Evolutionary conservation across 2,888 invertebrate species (phyloP), one percentile per base, ranked within the genome.

Genomic region (Emmelina monodactyla): DNA sequence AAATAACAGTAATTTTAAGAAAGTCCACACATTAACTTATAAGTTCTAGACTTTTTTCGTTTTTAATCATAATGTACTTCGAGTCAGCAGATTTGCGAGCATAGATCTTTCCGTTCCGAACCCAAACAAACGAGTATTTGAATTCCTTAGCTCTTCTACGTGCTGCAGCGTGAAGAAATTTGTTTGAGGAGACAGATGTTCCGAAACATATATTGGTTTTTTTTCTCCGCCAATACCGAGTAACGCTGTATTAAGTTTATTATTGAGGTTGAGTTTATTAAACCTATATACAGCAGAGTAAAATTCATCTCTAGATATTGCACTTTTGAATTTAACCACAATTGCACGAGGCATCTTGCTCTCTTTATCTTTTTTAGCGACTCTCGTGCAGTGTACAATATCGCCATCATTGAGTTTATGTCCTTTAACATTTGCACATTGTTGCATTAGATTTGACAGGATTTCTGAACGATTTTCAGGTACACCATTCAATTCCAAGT

Each of bases 121-220:
- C 12, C 9, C 30, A 30, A 7, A 14, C 30, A 25, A 7, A 25
- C n/a, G 9, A 11, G 25, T 25, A 25, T n/a, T 11, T 11, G 25
- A 9, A 25, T 25, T 30, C 30, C 30, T 30, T 30, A 6, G 30
- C 30, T 12, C 10, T 30, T 12, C 14, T 30, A 13, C 30, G 13
- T 9, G 30, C 12, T 12, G 13, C 30, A 6, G 30, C 9, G 10
- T 30, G 30, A 30, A 30, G 30, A 3, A 14, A 9, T 14, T 30
- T 30, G 14, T 30, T 3, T 9, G 14, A 14, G 30, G 13, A n/a
- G n/a, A n/a, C n/a, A n/a, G n/a, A n/a, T n/a, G n/a, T n/a, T n/a
- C n/a, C n/a, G n/a, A n/a, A n/a, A n/a, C n/a, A n/a, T n/a, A n/a
- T n/a, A n/a, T n/a, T n/a, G n/a, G n/a, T n/a, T n/a, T n/a, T n/a